phyloP scores from a whole-genome alignment of 2,797 vertebrate species.

The Pagetopsis macropterus region DNA sequence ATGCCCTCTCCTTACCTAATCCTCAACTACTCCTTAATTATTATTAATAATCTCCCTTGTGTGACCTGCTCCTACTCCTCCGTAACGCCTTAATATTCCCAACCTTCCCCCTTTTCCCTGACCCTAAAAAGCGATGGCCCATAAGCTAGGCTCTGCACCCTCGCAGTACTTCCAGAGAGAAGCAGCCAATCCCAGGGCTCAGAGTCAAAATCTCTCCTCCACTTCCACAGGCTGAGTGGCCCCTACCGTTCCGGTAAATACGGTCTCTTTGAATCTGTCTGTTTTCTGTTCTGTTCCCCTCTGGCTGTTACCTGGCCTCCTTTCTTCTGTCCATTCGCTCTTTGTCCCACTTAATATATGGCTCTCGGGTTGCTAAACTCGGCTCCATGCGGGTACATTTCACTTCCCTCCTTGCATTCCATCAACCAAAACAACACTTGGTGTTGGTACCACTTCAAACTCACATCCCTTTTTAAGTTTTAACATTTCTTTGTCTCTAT shows the following conservation, averaged over 20 bases:
- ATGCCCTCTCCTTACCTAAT: constrained; percentile 62
- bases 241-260: constrained; percentile 83
- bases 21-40: constrained; percentile 69
- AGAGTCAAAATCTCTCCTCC: constrained; percentile 82
- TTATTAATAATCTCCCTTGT: constrained; percentile 59
- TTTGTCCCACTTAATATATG: constrained; percentile 5
- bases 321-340: constrained; percentile 31
- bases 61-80: constrained; percentile 62
- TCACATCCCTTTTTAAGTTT: not conserved
- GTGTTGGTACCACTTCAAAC: constrained; percentile 16
- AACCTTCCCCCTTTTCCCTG: constrained; percentile 29
- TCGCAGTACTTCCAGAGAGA: constrained; percentile 87
- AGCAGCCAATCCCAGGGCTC: constrained; percentile 81
- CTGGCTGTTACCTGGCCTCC: constrained; percentile 39
- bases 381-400: constrained; percentile 24
- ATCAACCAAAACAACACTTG: constrained; percentile 14
- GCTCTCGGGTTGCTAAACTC: constrained; percentile 8
- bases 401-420: constrained; percentile 15
- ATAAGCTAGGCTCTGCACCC: constrained; percentile 84
- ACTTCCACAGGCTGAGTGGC: constrained; percentile 84
- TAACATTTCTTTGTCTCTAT: not conserved
- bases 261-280: constrained; percentile 73
- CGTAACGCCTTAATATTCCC: constrained; percentile 56
- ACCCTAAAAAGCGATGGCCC: constrained; percentile 74
- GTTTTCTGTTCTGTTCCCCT: constrained; percentile 32